These are phyloP conservation scores for Pemphigus obesinymphae DNA, from an alignment of 1,140 invertebrate genomes.

Conservation along the genomic window DNA sequence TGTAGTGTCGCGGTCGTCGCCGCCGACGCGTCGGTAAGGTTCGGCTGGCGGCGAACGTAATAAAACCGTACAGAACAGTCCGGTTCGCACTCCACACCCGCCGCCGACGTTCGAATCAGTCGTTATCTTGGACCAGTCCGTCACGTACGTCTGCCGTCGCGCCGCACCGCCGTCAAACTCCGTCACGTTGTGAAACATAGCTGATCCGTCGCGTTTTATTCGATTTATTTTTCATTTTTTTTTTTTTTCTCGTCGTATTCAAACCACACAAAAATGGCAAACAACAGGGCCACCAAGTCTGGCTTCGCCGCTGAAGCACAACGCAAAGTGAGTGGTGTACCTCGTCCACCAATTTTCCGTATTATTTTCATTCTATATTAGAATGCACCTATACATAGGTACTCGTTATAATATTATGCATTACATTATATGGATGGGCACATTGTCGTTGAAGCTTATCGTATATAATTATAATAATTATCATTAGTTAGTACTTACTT, in stretches of 20 bases:
- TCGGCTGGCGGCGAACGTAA: constrained; percentile 7
- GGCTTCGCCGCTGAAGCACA: constrained; percentile 91
- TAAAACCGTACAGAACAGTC: constrained; percentile 11
- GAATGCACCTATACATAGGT: too few species aligned
- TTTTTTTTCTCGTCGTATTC: not conserved
- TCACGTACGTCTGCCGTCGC: not conserved
- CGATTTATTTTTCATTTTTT: not conserved
- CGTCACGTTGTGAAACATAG: not conserved
- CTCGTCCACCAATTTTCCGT: not conserved
- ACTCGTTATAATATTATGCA: too few species aligned
- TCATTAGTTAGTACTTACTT: not conserved
- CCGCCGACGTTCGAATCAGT: not conserved
- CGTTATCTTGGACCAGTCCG: not conserved
- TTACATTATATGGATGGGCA: too few species aligned
- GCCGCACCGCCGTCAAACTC: not conserved
- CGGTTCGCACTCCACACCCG: constrained; percentile 18
- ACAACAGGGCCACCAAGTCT: constrained; percentile 83
- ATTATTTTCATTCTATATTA: too few species aligned
- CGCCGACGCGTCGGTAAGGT: constrained; percentile 13
- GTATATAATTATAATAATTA: not conserved
- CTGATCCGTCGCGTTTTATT: not conserved
- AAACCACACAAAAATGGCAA: constrained; percentile 64
- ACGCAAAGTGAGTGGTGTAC: constrained; percentile 75
- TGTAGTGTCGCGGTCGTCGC: not conserved
- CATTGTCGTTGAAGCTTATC: too few species aligned